Evolutionary conservation across 2,113 vertebrate genomes (phyloP).

Genomic region (Labeo catla): DNA sequence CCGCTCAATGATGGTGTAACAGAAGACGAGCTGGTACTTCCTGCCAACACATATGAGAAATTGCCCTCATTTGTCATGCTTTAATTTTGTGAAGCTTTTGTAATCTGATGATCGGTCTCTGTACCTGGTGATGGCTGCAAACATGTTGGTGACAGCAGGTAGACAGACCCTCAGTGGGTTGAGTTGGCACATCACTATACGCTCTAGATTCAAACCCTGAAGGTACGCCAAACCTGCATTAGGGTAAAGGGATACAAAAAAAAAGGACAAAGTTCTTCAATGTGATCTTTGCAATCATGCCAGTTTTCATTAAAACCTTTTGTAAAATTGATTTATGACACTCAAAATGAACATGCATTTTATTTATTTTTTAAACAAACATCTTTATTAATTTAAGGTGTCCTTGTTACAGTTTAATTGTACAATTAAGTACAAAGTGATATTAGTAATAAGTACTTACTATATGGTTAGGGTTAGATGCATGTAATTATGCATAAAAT

Average conservation of each 20-base stretch:
- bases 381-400: no score
- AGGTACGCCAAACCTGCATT: constrained; percentile 87
- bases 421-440: not conserved
- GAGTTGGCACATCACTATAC: constrained; percentile 93
- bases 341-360: no score
- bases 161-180: constrained; percentile 96
- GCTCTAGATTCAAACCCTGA: constrained; percentile 92
- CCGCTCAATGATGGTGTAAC: constrained; percentile 94
- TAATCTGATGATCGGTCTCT: not conserved
- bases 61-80: not conserved
- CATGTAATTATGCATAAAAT: no score
- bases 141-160: constrained; percentile 88
- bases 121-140: constrained; percentile 93
- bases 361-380: no score
- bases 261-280: not conserved
- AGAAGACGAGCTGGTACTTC: constrained; percentile 96
- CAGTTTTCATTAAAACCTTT: not conserved
- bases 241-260: not conserved
- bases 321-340: no score
- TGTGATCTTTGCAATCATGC: not conserved
- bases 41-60: constrained; percentile 67
- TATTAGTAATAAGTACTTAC: not conserved
- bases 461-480: not conserved
- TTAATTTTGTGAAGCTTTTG: not conserved
- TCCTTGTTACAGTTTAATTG: no score